phyloP scores from a whole-genome alignment of 2,797 vertebrate species.

The Melanogrammus aeglefinus region DNA sequence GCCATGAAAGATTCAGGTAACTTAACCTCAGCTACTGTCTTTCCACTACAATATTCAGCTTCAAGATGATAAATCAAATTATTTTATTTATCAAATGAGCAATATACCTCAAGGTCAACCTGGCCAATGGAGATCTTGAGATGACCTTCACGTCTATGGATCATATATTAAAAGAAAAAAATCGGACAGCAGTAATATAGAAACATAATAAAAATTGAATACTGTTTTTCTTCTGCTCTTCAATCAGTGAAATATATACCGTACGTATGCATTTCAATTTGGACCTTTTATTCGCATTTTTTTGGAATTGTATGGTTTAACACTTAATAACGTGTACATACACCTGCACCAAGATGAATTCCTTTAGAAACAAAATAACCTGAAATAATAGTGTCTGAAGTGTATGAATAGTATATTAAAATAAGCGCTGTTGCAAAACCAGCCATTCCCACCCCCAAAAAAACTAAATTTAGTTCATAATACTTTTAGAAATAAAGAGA shows the following conservation, averaged over 20 bases:
- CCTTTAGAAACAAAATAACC: background rate
- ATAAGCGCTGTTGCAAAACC: background rate
- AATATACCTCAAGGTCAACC: background rate
- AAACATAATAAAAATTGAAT: background rate
- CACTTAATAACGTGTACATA: background rate
- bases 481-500: background rate
- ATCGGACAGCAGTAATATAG: background rate
- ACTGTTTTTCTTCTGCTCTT: background rate
- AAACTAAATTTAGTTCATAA: background rate
- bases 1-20: background rate
- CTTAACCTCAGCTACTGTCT: background rate
- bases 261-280: background rate
- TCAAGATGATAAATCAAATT: background rate
- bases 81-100: conserved; percentile 3
- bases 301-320: background rate
- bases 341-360: background rate
- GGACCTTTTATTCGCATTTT: background rate
- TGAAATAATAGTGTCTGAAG: background rate
- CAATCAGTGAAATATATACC: background rate
- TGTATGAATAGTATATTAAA: background rate
- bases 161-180: background rate
- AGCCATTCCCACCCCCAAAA: background rate
- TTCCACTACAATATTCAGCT: background rate
- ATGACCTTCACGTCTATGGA: background rate
- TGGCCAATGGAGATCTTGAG: background rate